These are phyloP conservation scores for Octopus bimaculoides DNA, from an alignment of 1,140 invertebrate genomes.

Conservation along the genomic window DNA sequence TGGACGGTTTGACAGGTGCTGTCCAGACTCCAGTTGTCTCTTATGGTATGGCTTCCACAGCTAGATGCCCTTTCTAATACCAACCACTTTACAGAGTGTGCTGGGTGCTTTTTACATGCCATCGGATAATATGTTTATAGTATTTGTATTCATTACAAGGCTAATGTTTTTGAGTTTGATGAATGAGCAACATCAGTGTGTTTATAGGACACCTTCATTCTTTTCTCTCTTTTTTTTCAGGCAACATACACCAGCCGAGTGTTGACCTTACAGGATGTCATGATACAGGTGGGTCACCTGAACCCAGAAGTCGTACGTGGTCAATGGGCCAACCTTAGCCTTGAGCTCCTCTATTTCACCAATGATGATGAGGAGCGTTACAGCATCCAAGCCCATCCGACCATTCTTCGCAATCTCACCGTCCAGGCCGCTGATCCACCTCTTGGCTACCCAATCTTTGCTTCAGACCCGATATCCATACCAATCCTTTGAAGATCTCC, in stretches of 20 bases:
- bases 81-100: no score
- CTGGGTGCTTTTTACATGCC: no score
- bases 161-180: no score
- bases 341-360: constrained; percentile 62
- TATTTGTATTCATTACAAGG: no score
- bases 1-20: no score
- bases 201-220: not conserved
- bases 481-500: constrained; percentile 27
- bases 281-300: constrained; percentile 56
- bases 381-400: constrained; percentile 62
- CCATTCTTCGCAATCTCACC: constrained; percentile 60
- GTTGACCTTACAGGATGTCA: constrained; percentile 54
- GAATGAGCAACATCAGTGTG: no score
- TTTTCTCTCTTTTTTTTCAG: constrained; percentile 32
- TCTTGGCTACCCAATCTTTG: constrained; percentile 61
- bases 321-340: constrained; percentile 61
- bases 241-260: constrained; percentile 56
- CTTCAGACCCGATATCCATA: constrained; percentile 50
- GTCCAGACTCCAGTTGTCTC: no score
- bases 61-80: no score
- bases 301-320: constrained; percentile 57
- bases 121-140: no score
- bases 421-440: constrained; percentile 63
- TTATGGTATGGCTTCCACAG: no score
- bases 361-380: constrained; percentile 65